Percentiles rank a stretch among this genome's conserved stretches.
Conservation (phyloP, 2,888 invertebrate species). For the Cynaeus angustus region DNA sequence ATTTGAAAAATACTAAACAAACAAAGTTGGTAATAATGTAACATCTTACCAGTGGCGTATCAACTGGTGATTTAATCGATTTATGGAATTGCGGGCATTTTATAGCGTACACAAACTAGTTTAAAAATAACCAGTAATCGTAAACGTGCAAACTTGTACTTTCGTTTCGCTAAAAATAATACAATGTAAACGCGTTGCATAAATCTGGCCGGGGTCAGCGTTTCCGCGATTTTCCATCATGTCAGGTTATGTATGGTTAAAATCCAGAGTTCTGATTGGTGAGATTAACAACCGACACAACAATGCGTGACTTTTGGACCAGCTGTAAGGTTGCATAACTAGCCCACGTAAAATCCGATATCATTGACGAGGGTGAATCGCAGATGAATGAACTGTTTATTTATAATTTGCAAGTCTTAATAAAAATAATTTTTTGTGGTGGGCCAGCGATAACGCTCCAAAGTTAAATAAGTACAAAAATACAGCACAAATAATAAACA, state of each 20-base stretch:
- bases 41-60: conserved; percentile 14
- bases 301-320: conserved; percentile 20
- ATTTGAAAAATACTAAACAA: conserved; percentile 1
- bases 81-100: conserved; percentile 15
- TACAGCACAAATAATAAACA: conserved; percentile 49
- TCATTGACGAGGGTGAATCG: conserved; percentile 22
- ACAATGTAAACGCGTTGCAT: conserved; percentile 20
- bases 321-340: conserved; percentile 10
- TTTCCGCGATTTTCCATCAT: conserved; percentile 7
- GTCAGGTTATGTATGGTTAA: neutral
- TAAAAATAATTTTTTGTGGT: conserved; percentile 34
- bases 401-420: conserved; percentile 22
- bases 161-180: conserved; percentile 32
- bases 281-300: neutral
- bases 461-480: conserved; percentile 39
- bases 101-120: conserved; percentile 19
- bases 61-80: neutral
- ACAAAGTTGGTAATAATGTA: neutral
- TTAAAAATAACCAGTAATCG: conserved; percentile 32
- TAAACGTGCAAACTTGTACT: conserved; percentile 30
- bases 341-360: conserved; percentile 6
- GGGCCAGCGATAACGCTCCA: conserved; percentile 20
- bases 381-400: conserved; percentile 40
- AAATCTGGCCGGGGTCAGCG: conserved; percentile 17
- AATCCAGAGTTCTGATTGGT: neutral